phyloP scores from a whole-genome alignment of 2,113 vertebrate species.

The Oplegnathus fasciatus region DNA sequence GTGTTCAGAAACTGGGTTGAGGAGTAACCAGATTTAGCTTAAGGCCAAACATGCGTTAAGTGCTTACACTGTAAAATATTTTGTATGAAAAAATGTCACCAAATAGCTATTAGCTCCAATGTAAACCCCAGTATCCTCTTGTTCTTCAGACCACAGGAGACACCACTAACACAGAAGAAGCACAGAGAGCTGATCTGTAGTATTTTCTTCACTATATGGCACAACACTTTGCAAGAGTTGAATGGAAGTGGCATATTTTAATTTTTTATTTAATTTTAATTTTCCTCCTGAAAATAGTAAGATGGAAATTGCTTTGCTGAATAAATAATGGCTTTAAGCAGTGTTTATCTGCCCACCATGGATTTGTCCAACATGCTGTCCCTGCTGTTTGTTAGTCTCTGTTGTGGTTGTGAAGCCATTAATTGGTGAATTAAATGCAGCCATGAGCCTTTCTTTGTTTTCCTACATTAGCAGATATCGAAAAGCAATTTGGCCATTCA shows the following conservation, averaged over 20 bases:
- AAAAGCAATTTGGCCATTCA: constrained; percentile 10
- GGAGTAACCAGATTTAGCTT: too few relatives aligned
- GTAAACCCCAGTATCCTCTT: too few relatives aligned
- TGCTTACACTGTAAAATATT: too few relatives aligned
- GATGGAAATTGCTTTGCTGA: neutral
- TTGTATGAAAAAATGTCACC: too few relatives aligned
- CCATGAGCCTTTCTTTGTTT: constrained; percentile 5
- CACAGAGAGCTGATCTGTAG: neutral
- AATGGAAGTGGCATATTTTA: neutral
- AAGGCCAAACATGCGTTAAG: too few relatives aligned
- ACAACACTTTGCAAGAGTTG: neutral
- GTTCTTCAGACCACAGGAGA: too few relatives aligned
- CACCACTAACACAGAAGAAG: neutral
- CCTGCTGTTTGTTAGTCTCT: neutral
- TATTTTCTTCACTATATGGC: neutral
- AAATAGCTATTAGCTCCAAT: too few relatives aligned
- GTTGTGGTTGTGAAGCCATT: constrained; percentile 9
- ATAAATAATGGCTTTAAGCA: neutral
- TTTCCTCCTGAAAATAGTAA: neutral
- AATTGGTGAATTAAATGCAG: neutral
- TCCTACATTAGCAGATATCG: constrained; percentile 8
- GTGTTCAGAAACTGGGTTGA: too few relatives aligned
- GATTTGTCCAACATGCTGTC: neutral
- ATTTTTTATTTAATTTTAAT: too few relatives aligned
- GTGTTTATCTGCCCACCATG: neutral